A percentile compares a stretch with the other conserved stretches of the same genome.
phyloP scores from a whole-genome alignment of 1,140 invertebrate genomes.

The Leguminivora glycinivorella region DNA sequence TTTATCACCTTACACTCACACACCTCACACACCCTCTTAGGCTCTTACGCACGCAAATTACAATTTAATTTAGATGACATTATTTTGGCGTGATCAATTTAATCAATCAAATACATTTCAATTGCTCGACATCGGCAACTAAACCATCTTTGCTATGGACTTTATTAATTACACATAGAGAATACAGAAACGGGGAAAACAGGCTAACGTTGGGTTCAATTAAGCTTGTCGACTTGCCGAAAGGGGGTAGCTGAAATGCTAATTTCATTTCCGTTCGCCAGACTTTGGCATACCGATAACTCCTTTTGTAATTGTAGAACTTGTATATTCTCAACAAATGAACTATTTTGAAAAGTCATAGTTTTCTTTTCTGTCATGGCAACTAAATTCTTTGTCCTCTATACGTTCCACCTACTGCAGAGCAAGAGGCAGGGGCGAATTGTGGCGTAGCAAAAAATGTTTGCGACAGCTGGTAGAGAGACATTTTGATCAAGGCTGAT shows the following conservation, averaged over 20 bases:
- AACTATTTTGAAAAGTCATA: no score
- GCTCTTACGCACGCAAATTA: no score
- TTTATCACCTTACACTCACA: no score
- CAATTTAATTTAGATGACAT: no score
- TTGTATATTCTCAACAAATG: not conserved
- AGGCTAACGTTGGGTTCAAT: constrained; percentile 11
- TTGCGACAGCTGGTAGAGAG: constrained; percentile 66
- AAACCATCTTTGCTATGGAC: not conserved
- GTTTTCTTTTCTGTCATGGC: no score
- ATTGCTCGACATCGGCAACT: not conserved
- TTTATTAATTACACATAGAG: not conserved
- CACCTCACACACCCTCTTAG: no score
- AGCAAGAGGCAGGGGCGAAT: not conserved
- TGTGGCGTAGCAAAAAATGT: constrained; percentile 18
- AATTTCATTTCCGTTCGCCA: not conserved
- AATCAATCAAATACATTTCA: not conserved
- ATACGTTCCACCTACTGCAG: not conserved
- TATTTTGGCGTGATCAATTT: no score
- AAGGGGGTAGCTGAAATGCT: constrained; percentile 2
- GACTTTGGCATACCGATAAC: not conserved
- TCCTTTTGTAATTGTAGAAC: not conserved
- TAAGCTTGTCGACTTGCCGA: constrained; percentile 15
- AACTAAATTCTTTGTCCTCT: constrained; percentile 18
- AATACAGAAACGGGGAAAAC: not conserved
- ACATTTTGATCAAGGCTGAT: constrained; percentile 60